These are phyloP conservation scores for Agrilus planipennis DNA, from an alignment of 1,140 invertebrate genomes.

Conservation along the genomic window DNA sequence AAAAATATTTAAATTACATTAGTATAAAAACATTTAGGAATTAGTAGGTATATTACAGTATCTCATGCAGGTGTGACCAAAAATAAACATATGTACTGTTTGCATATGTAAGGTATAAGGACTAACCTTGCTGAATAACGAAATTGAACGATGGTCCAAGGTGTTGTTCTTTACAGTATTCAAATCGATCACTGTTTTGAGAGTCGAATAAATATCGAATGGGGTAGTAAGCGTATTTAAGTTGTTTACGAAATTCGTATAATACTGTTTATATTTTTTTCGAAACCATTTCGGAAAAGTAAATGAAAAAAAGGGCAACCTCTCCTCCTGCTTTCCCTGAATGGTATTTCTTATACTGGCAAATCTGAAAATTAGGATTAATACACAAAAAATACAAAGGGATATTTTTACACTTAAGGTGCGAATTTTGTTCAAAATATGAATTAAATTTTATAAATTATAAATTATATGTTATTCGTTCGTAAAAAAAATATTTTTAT, in stretches of 20 bases:
- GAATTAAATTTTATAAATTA: neutral
- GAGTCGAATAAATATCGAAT: constrained; percentile 67
- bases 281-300: constrained; percentile 59
- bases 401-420: neutral
- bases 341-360: constrained; percentile 68
- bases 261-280: constrained; percentile 44
- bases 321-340: constrained; percentile 82
- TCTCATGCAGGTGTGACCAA: too few species aligned
- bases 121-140: constrained; percentile 57
- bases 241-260: constrained; percentile 55
- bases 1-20: too few species aligned
- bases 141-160: constrained; percentile 48
- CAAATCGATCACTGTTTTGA: constrained; percentile 50
- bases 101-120: too few species aligned
- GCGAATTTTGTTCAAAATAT: neutral
- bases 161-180: constrained; percentile 36
- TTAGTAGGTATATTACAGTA: too few species aligned
- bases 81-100: too few species aligned
- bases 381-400: neutral
- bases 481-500: neutral
- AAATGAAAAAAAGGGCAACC: constrained; percentile 74
- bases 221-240: constrained; percentile 59
- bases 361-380: constrained; percentile 45
- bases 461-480: neutral
- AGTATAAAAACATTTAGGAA: too few species aligned